phyloP scores from a whole-genome alignment of 53 echinoderm and acorn worm species.

The Hippasteria phrygiana region DNA sequence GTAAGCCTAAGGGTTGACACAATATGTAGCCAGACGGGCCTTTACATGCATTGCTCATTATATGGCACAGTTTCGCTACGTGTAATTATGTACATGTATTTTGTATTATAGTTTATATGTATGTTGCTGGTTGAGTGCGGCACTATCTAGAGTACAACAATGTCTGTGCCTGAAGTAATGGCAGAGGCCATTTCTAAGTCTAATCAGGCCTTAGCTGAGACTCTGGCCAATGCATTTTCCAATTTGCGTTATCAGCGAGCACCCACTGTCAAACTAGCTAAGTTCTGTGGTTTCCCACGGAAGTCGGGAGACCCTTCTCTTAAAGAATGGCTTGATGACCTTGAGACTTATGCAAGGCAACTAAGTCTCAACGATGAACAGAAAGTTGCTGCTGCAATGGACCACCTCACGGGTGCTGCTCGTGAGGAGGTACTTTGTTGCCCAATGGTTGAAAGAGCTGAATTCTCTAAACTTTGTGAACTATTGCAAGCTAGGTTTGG shows the following conservation, averaged over 20 bases:
- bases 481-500: constrained; percentile 15
- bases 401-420: constrained; percentile 34
- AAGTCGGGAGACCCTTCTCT: constrained; percentile 38
- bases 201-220: constrained; percentile 43
- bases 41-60: too few relatives aligned
- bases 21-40: too few relatives aligned
- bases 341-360: constrained; percentile 18
- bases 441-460: not conserved
- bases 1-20: too few relatives aligned
- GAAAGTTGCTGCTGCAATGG: constrained; percentile 32
- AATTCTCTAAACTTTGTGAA: not conserved
- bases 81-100: too few relatives aligned
- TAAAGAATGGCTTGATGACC: constrained; percentile 34
- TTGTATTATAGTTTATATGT: too few relatives aligned
- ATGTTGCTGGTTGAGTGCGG: not conserved
- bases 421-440: constrained; percentile 44
- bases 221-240: constrained; percentile 32
- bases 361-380: constrained; percentile 10
- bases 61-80: too few relatives aligned
- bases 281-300: constrained; percentile 14
- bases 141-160: not conserved
- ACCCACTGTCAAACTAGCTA: constrained; percentile 20
- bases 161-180: constrained; percentile 38
- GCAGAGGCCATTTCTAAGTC: constrained; percentile 37
- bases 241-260: constrained; percentile 41